Evolutionary conservation across 2,113 vertebrate genomes (phyloP).

Genomic region (Rhagologus leucostigma): DNA sequence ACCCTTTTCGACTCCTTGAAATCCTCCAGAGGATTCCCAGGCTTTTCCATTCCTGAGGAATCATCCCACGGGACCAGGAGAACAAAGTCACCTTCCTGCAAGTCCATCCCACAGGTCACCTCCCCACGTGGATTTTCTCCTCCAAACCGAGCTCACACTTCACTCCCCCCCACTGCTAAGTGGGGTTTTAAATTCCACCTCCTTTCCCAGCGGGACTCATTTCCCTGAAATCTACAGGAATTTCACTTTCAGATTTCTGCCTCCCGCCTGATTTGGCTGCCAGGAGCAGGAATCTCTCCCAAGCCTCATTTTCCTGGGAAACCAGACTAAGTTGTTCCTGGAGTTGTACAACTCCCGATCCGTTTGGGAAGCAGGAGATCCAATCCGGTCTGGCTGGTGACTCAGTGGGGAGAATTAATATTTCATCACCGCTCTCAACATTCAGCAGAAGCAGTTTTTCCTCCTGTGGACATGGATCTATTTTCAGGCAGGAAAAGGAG

Average conservation of each 20-base stretch:
- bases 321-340: not conserved
- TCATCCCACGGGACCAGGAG: accelerated
- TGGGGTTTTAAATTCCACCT: accelerated
- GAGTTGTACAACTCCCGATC: not conserved
- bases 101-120: accelerated
- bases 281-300: not conserved
- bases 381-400: conserved; percentile 1
- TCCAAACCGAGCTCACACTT: not conserved
- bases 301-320: not conserved
- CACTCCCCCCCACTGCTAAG: not conserved
- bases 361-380: not conserved
- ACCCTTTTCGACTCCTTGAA: not conserved
- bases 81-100: not conserved
- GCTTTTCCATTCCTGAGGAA: not conserved
- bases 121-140: not conserved
- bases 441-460: not conserved
- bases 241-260: not conserved
- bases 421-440: conserved; percentile 2
- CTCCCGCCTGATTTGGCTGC: not conserved
- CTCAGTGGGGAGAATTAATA: not conserved
- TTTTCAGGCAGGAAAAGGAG: not conserved
- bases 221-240: not conserved
- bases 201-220: not conserved
- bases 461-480: not conserved
- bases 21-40: not conserved